Conservation (phyloP, 2,797 vertebrate genomes). For the Pangasius krempfi region DNA sequence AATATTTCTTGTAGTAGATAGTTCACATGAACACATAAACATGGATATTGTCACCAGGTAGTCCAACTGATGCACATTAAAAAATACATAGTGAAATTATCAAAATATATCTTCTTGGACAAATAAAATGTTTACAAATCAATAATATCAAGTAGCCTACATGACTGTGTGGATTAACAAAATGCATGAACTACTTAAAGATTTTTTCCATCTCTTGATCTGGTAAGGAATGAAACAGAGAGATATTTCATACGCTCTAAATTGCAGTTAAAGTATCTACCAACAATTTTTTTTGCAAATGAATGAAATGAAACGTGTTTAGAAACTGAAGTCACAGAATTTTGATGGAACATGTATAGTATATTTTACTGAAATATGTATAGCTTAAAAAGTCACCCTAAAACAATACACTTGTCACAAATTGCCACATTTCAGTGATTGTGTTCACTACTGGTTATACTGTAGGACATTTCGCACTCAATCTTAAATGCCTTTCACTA, state of each 20-base stretch:
- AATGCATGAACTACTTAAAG: constrained; percentile 14
- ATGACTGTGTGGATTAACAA: constrained; percentile 41
- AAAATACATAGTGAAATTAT: constrained; percentile 77
- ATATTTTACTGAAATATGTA: constrained; percentile 35
- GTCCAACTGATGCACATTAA: constrained; percentile 61
- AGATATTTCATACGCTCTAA: constrained; percentile 32
- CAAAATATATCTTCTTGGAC: constrained; percentile 73
- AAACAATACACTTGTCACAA: constrained; percentile 47
- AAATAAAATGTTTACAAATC: constrained; percentile 61
- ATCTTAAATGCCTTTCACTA: constrained; percentile 50
- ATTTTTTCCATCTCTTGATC: constrained; percentile 25
- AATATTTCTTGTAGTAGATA: constrained; percentile 53
- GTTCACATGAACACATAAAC: constrained; percentile 55
- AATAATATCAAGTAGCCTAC: constrained; percentile 47
- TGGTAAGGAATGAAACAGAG: constrained; percentile 11
- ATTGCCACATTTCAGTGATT: constrained; percentile 35
- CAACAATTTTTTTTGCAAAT: constrained; percentile 29
- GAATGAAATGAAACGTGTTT: constrained; percentile 25
- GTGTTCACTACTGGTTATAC: constrained; percentile 41
- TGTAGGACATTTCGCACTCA: constrained; percentile 41
- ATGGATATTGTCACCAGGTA: constrained; percentile 51
- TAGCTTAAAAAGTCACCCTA: constrained; percentile 51
- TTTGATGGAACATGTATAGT: constrained; percentile 31
- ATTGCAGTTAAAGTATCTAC: constrained; percentile 25
- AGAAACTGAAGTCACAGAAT: constrained; percentile 25